phyloP scores from a whole-genome alignment of 2,888 invertebrate species.

The Cistogaster globosa region DNA sequence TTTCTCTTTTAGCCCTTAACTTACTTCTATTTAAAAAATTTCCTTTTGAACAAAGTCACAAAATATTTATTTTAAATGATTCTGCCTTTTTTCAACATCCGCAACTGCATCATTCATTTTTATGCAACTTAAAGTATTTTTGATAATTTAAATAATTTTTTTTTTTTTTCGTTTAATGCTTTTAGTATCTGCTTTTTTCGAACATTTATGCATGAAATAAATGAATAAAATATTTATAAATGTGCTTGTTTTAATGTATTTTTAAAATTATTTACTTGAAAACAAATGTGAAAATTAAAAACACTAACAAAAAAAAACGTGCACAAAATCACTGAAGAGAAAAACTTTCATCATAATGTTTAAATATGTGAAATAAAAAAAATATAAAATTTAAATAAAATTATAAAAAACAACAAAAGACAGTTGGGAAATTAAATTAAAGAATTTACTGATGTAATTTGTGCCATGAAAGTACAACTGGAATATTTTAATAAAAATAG shows the following conservation, averaged over 20 bases:
- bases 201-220: not conserved
- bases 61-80: not conserved
- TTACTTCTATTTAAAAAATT: too few relatives aligned
- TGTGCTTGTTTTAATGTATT: not conserved
- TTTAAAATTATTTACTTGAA: slow-evolving; percentile 9
- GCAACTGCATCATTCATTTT: not conserved
- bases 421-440: slow-evolving; percentile 27
- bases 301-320: slow-evolving; percentile 10
- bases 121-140: not conserved
- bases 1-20: too few relatives aligned
- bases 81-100: not conserved
- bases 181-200: too few relatives aligned
- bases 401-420: not conserved
- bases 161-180: not conserved
- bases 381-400: not conserved
- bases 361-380: not conserved
- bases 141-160: not conserved
- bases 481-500: too few relatives aligned
- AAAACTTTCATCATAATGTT: slow-evolving; percentile 49
- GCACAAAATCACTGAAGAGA: slow-evolving; percentile 43
- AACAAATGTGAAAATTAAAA: not conserved
- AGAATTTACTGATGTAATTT: not conserved
- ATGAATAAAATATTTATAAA: not conserved
- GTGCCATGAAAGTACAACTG: too few relatives aligned
- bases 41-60: too few relatives aligned